Evolutionary conservation across 2,113 vertebrate genomes (phyloP), one percentile per base, ranked within the genome.

Genomic region (Coturnix japonica): DNA sequence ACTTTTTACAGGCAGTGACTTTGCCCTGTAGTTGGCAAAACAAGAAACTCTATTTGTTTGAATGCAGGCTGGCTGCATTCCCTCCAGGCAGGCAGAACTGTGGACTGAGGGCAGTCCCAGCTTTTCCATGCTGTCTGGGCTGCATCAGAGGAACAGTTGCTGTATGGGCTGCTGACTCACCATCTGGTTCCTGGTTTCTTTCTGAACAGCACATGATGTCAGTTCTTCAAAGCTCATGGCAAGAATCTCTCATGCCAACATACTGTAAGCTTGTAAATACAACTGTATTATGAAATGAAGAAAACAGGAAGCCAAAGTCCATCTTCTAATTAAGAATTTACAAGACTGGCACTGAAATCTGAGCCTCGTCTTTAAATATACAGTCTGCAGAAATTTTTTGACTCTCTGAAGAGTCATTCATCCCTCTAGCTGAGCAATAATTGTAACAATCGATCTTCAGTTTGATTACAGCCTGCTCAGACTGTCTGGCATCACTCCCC

Each of bases 1-100:
- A 66, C 31, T 92, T 88, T 88, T 87, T 75, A 90, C 53, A 86
- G 56, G 92, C 59, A 82, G 28, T 75, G 86, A 90, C 92, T 95
- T 89, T 89, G 71, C 49, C 37, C 28, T 95, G 63, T 78, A 82
- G 54, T 63, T 93, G 89, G 78, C 89, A 90, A 95, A 93, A 93
- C 85, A 95, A 87, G 90, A 85, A 85, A 73, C 0, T 1, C 31
- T 41, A 21, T 85, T 95, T 93, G 78, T 28, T 77, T 20, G 51
- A 79, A 91, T 26, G 56, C 46, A 56, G 89, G 1, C 1, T 1
- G 49, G 94, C 51, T 3, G 13, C 41, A 25, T 77, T 91, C 46
- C 49, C 81, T 39, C 28, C 59, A 66, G 71, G 25, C 59, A 70
- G 66, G 70, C 54, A 51, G 2, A 56, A 8, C 41, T 60, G 59